phyloP scores from a whole-genome alignment of 2,888 invertebrate species.

The Darwinula stevensoni region DNA sequence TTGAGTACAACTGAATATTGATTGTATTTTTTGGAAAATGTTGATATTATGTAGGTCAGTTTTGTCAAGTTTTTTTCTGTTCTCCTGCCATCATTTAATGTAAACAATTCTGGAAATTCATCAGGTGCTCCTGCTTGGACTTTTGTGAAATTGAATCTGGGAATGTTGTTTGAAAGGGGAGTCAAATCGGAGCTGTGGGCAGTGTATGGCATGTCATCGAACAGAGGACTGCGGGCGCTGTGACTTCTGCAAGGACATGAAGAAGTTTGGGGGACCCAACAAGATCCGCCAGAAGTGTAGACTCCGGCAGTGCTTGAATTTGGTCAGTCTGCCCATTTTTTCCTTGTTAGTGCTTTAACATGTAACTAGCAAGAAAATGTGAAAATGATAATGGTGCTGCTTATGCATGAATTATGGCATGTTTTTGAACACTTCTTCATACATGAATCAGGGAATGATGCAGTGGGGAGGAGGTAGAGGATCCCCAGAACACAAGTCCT shows the following conservation, averaged over 20 bases:
- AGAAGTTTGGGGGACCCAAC: conserved; percentile 21
- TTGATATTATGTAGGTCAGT: too few species aligned
- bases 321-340: conserved; percentile 11
- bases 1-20: too few species aligned
- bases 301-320: conserved; percentile 13
- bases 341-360: too few species aligned
- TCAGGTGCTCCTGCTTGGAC: conserved; percentile 3
- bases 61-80: too few species aligned
- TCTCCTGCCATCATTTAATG: too few species aligned
- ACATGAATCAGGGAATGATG: too few species aligned
- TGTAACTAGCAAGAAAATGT: not conserved
- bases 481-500: not conserved
- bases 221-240: conserved; percentile 38
- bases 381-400: not conserved
- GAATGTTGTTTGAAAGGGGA: conserved; percentile 15
- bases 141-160: conserved; percentile 8
- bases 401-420: too few species aligned
- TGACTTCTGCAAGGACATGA: conserved; percentile 22
- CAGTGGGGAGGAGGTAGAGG: not conserved
- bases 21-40: too few species aligned
- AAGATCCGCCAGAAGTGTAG: conserved; percentile 19
- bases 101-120: not conserved
- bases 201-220: conserved; percentile 38
- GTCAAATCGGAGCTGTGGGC: conserved; percentile 34
- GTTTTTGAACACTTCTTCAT: too few species aligned